Conservation (phyloP, 2,888 invertebrate species). For the Macrosoma leucophasiata region DNA sequence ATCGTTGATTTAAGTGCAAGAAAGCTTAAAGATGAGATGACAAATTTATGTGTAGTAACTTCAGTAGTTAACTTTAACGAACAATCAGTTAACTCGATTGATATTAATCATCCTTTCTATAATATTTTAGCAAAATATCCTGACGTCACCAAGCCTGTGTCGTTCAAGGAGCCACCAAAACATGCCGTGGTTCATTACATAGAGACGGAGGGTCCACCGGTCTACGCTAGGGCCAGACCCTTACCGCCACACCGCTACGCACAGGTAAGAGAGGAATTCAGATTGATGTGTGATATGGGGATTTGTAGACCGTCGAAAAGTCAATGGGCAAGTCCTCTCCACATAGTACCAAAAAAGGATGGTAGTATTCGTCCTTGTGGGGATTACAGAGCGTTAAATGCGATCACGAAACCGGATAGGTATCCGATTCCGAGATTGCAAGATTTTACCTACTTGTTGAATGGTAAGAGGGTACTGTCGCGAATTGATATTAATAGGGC, state of each 20-base stretch:
- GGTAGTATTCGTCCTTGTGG: constrained; percentile 32
- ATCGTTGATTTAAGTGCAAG: constrained; percentile 2
- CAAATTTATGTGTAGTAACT: not conserved
- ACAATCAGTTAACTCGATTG: not conserved
- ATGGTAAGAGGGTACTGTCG: constrained; percentile 7
- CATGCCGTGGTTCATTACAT: constrained; percentile 17
- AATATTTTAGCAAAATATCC: constrained; percentile 6
- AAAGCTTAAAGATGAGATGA: constrained; percentile 8
- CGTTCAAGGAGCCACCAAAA: constrained; percentile 9
- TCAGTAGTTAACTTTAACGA: not conserved
- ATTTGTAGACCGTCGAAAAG: constrained; percentile 21
- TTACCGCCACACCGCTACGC: constrained; percentile 12
- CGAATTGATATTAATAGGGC: constrained; percentile 12
- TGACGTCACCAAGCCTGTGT: constrained; percentile 3
- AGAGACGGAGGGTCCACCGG: constrained; percentile 12
- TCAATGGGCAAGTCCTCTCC: constrained; percentile 27
- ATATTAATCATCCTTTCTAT: constrained; percentile 1
- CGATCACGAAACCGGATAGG: constrained; percentile 15
- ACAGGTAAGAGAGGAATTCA: constrained; percentile 12
- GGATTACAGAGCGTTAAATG: constrained; percentile 16
- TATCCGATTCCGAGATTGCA: constrained; percentile 11
- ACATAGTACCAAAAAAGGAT: constrained; percentile 28
- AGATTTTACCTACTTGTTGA: constrained; percentile 9
- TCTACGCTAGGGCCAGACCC: constrained; percentile 9
- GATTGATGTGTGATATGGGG: constrained; percentile 17